These are phyloP conservation scores for Rachycentron canadum DNA, from an alignment of 2,797 vertebrate genomes.

Conservation along the genomic window DNA sequence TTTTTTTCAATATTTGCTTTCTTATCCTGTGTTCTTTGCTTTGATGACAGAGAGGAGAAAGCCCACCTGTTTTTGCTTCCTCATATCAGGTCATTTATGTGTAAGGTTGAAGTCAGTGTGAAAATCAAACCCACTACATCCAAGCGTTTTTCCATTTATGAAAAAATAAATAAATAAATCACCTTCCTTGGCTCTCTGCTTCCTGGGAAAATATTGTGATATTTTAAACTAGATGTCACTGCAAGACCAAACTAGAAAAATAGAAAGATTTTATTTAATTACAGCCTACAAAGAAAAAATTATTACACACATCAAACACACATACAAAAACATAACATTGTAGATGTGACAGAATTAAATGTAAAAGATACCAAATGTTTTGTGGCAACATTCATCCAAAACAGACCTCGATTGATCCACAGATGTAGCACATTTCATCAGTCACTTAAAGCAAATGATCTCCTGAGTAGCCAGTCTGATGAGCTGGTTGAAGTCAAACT, in stretches of 20 bases:
- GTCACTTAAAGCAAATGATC: slow-evolving; percentile 87
- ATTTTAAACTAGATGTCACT: slow-evolving; percentile 11
- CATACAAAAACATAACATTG: neutral
- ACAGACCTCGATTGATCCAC: neutral
- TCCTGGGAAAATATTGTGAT: neutral
- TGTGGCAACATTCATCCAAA: neutral
- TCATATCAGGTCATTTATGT: slow-evolving; percentile 4
- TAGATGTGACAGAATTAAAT: neutral
- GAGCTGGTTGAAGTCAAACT: slow-evolving; percentile 89
- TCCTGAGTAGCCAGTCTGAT: slow-evolving; percentile 89
- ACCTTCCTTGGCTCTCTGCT: neutral
- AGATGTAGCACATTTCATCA: neutral
- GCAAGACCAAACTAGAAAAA: slow-evolving; percentile 51
- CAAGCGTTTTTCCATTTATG: neutral
- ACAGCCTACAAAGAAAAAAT: slow-evolving; percentile 31
- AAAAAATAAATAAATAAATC: neutral
- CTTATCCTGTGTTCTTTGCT: neutral
- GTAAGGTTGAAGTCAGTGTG: too few relatives aligned
- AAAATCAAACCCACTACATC: neutral
- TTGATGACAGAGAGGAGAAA: neutral
- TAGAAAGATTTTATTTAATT: slow-evolving; percentile 72
- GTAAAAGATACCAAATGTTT: neutral
- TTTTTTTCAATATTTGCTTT: slow-evolving; percentile 47
- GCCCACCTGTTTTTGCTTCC: slow-evolving; percentile 29
- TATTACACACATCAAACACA: neutral